Base-by-base conservation (phyloP, 2,888 invertebrate species). In the Orthosia gracilis region DNA sequence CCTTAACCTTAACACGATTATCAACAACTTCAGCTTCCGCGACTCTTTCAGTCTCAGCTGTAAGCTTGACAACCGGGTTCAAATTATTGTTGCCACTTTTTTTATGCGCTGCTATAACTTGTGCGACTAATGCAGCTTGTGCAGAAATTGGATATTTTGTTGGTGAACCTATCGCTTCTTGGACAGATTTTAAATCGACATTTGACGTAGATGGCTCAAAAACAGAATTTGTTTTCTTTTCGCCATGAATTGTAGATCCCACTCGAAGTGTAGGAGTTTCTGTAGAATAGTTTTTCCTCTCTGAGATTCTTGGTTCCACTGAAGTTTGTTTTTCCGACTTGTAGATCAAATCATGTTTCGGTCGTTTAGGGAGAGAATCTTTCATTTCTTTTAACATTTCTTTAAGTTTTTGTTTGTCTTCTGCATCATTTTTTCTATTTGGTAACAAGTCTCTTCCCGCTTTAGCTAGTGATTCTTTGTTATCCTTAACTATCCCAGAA, bases 381-480 rank as follows among this genome's bases (percentile, higher is more conserved):
- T 98, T 98, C 97, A 98, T 98, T 95, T 98, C 98, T 88, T 98
- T 98, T 80, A 98, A 92, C 97, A 98, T 97, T 92, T 97, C 97
- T 90, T 97, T 97, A 47, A 98, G 93, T 89, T 97, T 97, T 89
- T 97, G 97, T 88, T 97, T 97, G 86, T 97, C 97, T 84, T 97
- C 89, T 40, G 76, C 40, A 63, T 74, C 67, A 52, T 68, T 54
- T 69, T 82, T 86, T 65, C 74, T 88, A 21, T 82, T 84, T 26
- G 82, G 70, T 79, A 72, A 65, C 26, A 77, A 50, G 23, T 83
- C 78, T 12, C 68, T 85, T 69, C 88, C 91, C 17, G 93, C 94
- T 74, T 83, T 86, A 23, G 82, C 76, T 47, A 70, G 64, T 67
- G 74, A 69, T 55, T 75, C 71, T 71, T 69, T 77, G 18, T 79